A percentile compares a stretch with the other conserved stretches of the same genome.
phyloP scores from a whole-genome alignment of 2,888 invertebrate species.

The Sminthurinus aureus region DNA sequence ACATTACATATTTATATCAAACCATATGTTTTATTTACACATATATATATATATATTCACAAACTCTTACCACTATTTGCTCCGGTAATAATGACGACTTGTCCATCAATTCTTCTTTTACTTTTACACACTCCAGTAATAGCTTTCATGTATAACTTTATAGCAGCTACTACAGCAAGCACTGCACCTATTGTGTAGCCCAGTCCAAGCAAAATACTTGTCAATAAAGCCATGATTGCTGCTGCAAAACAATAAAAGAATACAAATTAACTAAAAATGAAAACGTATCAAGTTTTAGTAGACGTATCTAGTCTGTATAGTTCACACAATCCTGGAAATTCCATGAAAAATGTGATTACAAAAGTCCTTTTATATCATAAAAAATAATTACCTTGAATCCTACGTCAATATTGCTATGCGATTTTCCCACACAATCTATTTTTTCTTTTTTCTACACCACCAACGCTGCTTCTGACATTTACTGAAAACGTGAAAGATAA shows the following conservation, averaged over 20 bases:
- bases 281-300: background rate
- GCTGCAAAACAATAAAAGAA: background rate
- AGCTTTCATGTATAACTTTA: slow-evolving; percentile 57
- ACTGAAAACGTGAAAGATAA: background rate
- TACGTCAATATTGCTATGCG: background rate
- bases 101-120: slow-evolving; percentile 61
- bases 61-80: slow-evolving; percentile 60
- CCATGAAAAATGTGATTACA: background rate
- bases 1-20: background rate
- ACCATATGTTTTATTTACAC: background rate
- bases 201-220: background rate
- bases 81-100: slow-evolving; percentile 63
- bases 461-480: background rate
- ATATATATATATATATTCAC: background rate
- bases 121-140: slow-evolving; percentile 61
- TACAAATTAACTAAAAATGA: background rate
- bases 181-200: slow-evolving; percentile 9
- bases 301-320: background rate
- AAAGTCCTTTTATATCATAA: background rate
- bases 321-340: background rate
- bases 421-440: background rate
- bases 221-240: slow-evolving; percentile 32
- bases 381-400: background rate
- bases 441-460: background rate
- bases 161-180: background rate